phyloP scores from a whole-genome alignment of 1,140 invertebrate species.

The Bombus sibiricus region DNA sequence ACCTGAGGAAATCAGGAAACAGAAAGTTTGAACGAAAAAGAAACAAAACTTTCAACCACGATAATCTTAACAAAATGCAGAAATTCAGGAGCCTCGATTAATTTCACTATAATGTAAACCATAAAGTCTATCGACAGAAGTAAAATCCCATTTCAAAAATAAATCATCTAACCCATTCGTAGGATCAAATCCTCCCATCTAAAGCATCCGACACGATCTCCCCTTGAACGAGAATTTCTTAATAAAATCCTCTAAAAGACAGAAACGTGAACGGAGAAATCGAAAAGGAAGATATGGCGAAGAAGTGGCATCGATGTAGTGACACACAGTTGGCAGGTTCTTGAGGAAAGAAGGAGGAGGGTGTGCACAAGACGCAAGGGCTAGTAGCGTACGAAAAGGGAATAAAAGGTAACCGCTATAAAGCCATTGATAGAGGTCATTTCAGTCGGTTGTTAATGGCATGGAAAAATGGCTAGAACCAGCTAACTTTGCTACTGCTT shows the following conservation, averaged over 20 bases:
- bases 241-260: not conserved
- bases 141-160: no score
- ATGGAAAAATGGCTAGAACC: conserved; percentile 77
- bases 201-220: not conserved
- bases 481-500: conserved; percentile 68
- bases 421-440: conserved; percentile 78
- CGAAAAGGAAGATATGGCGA: not conserved
- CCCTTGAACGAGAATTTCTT: not conserved
- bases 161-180: no score
- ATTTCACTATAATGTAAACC: no score
- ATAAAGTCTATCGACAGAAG: no score
- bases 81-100: no score
- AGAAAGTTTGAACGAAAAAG: not conserved
- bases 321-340: conserved; percentile 4
- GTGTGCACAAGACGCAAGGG: conserved; percentile 14
- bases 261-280: not conserved
- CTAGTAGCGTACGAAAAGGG: conserved; percentile 40
- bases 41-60: not conserved
- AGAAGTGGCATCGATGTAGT: conserved; percentile 25
- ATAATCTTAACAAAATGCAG: no score
- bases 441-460: conserved; percentile 76
- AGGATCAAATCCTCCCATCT: no score
- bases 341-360: conserved; percentile 26
- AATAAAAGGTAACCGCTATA: conserved; percentile 75
- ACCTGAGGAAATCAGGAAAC: not conserved